Evolutionary conservation across 2,797 vertebrate species (phyloP).

Genomic region (Sylvia borin): DNA sequence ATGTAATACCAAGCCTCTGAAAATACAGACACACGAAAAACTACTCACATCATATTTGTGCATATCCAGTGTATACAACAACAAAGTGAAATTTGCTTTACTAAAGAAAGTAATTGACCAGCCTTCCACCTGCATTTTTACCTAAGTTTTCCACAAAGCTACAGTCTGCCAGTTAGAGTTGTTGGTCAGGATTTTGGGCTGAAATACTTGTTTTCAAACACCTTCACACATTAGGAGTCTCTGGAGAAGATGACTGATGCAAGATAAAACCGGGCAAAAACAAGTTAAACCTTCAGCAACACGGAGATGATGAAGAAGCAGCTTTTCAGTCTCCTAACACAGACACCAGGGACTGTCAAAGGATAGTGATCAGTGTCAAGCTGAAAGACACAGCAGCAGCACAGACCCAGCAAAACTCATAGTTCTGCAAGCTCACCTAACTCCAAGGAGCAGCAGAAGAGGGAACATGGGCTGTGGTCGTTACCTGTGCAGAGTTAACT

Average conservation of each 20-base stretch:
- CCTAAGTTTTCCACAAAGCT: background rate
- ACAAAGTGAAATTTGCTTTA: background rate
- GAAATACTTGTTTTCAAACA: background rate
- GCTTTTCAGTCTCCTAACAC: background rate
- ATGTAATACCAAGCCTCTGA: background rate
- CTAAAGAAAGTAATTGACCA: background rate
- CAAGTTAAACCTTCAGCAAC: background rate
- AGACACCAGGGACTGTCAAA: background rate
- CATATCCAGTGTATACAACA: background rate
- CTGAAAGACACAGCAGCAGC: background rate
- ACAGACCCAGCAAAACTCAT: background rate
- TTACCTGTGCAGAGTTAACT: background rate
- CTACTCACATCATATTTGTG: background rate
- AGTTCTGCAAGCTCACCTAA: background rate
- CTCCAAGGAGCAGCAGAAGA: background rate
- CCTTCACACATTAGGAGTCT: background rate
- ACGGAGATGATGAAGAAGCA: background rate
- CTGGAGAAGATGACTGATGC: background rate
- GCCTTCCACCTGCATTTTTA: background rate
- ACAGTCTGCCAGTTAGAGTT: background rate
- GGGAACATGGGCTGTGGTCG: fast-evolving
- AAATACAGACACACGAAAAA: background rate
- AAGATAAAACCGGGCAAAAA: background rate
- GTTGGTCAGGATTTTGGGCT: background rate
- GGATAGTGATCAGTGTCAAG: background rate